phyloP scores from a whole-genome alignment of 1,140 invertebrate genomes.

The Pseudomyrmex gracilis region DNA sequence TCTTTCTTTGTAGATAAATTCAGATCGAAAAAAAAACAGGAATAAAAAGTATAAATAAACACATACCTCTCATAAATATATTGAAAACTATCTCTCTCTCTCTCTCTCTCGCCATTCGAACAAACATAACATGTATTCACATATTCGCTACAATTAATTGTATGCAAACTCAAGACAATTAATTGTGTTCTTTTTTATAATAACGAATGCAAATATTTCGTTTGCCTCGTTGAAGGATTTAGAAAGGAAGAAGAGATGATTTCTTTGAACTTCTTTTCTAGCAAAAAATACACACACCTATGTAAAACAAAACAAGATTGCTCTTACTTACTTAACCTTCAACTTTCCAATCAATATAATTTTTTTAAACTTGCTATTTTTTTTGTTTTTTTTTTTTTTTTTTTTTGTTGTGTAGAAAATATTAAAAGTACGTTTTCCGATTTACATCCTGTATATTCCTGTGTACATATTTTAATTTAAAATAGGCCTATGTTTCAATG shows the following conservation, averaged over 20 bases:
- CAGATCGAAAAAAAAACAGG: slow-evolving; percentile 67
- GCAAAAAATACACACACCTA: not conserved
- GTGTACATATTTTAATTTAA: slow-evolving; percentile 3
- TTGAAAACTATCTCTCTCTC: not conserved
- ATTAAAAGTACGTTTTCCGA: slow-evolving; percentile 34
- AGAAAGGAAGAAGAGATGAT: not conserved
- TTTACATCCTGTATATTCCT: not conserved
- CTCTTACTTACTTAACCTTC: not conserved
- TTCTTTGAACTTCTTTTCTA: slow-evolving; percentile 11
- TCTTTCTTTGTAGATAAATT: slow-evolving; percentile 54
- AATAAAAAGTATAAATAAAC: slow-evolving; percentile 57
- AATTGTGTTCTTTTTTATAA: not conserved
- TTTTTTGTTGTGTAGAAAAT: not conserved
- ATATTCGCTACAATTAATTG: not conserved
- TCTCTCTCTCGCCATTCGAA: slow-evolving; percentile 22
- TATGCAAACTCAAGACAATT: not conserved
- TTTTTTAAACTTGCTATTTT: slow-evolving; percentile 4
- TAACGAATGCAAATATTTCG: not conserved
- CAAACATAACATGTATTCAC: slow-evolving; percentile 6
- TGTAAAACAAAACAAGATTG: slow-evolving; percentile 4
- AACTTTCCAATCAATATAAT: not conserved
- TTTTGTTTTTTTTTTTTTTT: not conserved
- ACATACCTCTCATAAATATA: slow-evolving; percentile 25
- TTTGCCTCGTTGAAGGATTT: not conserved
- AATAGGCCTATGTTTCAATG: not conserved